Percentiles rank a stretch among this genome's conserved stretches.
Evolutionary conservation across 2,888 invertebrate genomes (phyloP).

Genomic region (Saturnia japonica): DNA sequence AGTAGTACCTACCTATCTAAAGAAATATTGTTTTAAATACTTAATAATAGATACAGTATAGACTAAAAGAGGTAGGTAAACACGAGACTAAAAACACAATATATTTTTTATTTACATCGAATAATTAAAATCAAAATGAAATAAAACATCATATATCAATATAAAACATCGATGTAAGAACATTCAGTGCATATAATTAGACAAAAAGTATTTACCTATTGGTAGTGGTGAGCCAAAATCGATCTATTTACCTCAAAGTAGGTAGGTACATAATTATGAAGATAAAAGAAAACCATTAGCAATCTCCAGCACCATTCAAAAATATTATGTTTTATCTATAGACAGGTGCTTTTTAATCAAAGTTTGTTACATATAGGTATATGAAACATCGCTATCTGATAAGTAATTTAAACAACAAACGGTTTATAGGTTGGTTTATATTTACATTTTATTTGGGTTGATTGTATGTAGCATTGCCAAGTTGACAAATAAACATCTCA

Average conservation of each 20-base stretch:
- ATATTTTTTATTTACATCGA: slow-evolving; percentile 73
- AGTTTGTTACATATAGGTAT: neutral
- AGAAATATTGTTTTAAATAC: neutral
- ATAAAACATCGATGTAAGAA: slow-evolving; percentile 52
- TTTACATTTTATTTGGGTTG: neutral
- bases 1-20: no score
- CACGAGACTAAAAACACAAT: slow-evolving; percentile 52
- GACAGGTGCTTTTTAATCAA: neutral
- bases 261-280: neutral
- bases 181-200: slow-evolving; percentile 24
- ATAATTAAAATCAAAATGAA: slow-evolving; percentile 75
- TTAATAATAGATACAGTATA: neutral
- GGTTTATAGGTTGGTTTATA: neutral
- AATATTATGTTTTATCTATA: neutral
- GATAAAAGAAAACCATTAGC: neutral
- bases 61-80: slow-evolving; percentile 30
- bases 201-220: slow-evolving; percentile 1
- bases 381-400: neutral
- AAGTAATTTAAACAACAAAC: neutral
- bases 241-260: neutral
- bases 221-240: neutral
- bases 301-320: neutral
- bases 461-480: neutral
- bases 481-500: neutral
- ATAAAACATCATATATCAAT: slow-evolving; percentile 55